phyloP scores from a whole-genome alignment of 2,113 vertebrate genomes.

The Muntiacus muntjak region DNA sequence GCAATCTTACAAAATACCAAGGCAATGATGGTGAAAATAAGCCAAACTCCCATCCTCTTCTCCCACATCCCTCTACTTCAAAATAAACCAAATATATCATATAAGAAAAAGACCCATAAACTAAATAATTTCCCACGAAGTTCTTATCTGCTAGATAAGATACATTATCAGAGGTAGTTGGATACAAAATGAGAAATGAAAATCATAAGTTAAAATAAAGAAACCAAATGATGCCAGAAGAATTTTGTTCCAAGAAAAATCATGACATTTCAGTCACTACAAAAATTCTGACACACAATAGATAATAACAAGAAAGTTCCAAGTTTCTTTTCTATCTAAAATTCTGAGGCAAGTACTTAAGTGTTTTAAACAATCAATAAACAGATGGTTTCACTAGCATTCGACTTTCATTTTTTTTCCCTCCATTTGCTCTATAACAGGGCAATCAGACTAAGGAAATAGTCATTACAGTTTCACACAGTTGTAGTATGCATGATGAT shows the following conservation, averaged over 20 bases:
- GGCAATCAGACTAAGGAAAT: neutral
- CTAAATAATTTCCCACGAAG: conserved; percentile 33
- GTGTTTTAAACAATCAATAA: conserved; percentile 38
- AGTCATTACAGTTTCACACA: neutral
- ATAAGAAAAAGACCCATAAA: neutral
- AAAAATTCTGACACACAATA: conserved; percentile 45
- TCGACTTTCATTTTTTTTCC: neutral
- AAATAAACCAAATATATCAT: conserved; percentile 27
- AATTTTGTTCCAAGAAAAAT: conserved; percentile 49
- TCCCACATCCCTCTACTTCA: neutral
- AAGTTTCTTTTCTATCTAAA: conserved; percentile 45
- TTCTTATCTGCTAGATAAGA: conserved; percentile 50
- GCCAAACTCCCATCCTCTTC: neutral
- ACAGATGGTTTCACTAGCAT: conserved; percentile 25
- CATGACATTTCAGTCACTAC: conserved; percentile 34
- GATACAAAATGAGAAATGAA: conserved; percentile 39
- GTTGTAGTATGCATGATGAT: neutral
- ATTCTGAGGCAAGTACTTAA: conserved; percentile 1
- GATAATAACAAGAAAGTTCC: conserved; percentile 40
- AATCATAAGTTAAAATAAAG: conserved; percentile 55
- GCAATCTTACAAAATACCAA: conserved; percentile 48
- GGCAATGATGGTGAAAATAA: conserved; percentile 35
- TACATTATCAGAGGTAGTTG: conserved; percentile 19
- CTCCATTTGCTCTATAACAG: conserved; percentile 33
- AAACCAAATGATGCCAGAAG: conserved; percentile 31